Evolutionary conservation across 1,140 invertebrate species (phyloP).

Genomic region (Hypsibius dujardini): DNA sequence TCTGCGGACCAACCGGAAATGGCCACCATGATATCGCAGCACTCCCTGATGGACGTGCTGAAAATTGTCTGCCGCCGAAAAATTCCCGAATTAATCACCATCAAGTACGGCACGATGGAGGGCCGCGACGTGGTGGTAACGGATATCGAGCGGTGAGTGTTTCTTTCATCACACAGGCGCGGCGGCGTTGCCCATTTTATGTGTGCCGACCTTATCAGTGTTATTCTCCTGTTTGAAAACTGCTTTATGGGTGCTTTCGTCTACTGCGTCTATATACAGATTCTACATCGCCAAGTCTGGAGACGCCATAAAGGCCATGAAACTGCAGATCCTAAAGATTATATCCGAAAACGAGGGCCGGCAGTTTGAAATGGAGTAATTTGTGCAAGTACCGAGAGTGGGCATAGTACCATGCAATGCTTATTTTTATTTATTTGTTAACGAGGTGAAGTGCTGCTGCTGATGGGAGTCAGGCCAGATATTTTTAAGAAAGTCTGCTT

Average conservation of each 20-base stretch:
- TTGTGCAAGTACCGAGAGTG: background rate
- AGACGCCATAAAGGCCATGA: background rate
- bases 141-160: background rate
- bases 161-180: too few species aligned
- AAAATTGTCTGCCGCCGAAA: slow-evolving; percentile 88
- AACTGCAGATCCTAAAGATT: background rate
- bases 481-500: background rate
- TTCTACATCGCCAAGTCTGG: slow-evolving; percentile 5
- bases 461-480: background rate
- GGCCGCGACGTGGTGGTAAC: slow-evolving; percentile 41
- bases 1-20: slow-evolving; percentile 33
- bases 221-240: too few species aligned
- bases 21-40: slow-evolving; percentile 61
- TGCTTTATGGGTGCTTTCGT: too few species aligned
- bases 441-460: too few species aligned
- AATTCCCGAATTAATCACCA: slow-evolving; percentile 81
- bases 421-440: background rate
- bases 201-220: too few species aligned
- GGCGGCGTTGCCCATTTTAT: too few species aligned
- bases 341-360: background rate
- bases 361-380: background rate
- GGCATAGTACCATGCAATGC: background rate
- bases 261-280: too few species aligned
- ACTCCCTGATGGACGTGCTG: slow-evolving; percentile 68
- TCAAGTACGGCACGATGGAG: slow-evolving; percentile 66